phyloP scores from a whole-genome alignment of 2,888 invertebrate species.

The Altica lythri region DNA sequence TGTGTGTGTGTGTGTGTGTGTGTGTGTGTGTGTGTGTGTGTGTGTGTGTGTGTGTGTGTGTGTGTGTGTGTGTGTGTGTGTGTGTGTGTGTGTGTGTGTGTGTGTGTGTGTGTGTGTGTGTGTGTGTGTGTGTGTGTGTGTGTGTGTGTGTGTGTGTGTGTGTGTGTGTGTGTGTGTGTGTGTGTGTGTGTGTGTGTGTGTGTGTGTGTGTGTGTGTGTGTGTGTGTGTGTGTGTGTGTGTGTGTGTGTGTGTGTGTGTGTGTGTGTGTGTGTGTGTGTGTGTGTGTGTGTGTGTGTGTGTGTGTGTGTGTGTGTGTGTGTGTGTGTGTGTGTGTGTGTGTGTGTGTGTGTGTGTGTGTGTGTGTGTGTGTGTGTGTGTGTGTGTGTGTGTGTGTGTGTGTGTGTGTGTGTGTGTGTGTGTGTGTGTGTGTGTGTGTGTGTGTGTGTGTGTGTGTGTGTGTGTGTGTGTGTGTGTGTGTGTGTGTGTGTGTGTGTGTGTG shows the following conservation, averaged over 20 bases:
- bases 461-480: constrained; percentile 18
- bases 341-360: not conserved
- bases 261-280: not conserved
- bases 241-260: not conserved
- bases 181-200: not conserved
- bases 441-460: constrained; percentile 19
- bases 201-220: not conserved
- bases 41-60: not conserved
- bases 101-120: not conserved
- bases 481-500: constrained; percentile 19
- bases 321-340: not conserved
- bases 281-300: not conserved
- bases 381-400: not conserved
- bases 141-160: not conserved
- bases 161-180: not conserved
- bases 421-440: not conserved
- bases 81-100: not conserved
- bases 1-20: not conserved
- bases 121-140: not conserved
- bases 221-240: not conserved
- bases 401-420: not conserved
- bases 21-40: not conserved
- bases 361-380: not conserved
- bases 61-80: not conserved
- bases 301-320: not conserved